Percentiles rank a stretch among this genome's conserved stretches.
These are phyloP conservation scores for Cossypha dichroa DNA, from an alignment of 2,797 vertebrate species.

Conservation along the genomic window DNA sequence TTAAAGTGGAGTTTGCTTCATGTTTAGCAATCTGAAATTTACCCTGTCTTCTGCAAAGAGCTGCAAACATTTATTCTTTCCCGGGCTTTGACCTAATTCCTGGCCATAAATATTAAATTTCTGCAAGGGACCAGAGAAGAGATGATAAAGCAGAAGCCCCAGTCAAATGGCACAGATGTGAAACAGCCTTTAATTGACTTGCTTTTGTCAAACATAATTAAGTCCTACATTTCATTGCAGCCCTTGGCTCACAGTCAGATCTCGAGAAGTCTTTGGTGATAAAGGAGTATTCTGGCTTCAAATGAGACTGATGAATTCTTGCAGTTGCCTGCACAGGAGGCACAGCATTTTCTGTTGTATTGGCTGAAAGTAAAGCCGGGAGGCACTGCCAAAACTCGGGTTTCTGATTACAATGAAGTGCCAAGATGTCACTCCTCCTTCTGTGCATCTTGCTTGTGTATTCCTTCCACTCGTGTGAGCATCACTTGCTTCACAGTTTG, in stretches of 20 bases:
- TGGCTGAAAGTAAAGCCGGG: not conserved
- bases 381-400: not conserved
- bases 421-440: slow-evolving; percentile 42
- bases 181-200: slow-evolving; percentile 49
- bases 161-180: slow-evolving; percentile 29
- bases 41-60: not conserved
- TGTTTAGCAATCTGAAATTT: not conserved
- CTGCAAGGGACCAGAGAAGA: not conserved
- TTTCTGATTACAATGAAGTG: not conserved
- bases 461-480: not conserved
- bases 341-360: not conserved
- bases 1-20: not conserved
- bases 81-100: slow-evolving; percentile 17
- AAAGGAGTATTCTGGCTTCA: slow-evolving; percentile 7
- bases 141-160: not conserved
- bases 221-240: slow-evolving; percentile 36
- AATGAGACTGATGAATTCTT: not conserved
- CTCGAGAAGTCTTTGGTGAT: slow-evolving; percentile 12
- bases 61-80: not conserved
- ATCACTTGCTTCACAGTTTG: not conserved
- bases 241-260: slow-evolving; percentile 19
- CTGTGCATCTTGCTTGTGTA: not conserved
- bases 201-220: slow-evolving; percentile 56
- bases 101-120: slow-evolving; percentile 29
- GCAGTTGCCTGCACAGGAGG: not conserved